Conservation (phyloP, 2,888 invertebrate genomes). For the Elysia crispata region DNA sequence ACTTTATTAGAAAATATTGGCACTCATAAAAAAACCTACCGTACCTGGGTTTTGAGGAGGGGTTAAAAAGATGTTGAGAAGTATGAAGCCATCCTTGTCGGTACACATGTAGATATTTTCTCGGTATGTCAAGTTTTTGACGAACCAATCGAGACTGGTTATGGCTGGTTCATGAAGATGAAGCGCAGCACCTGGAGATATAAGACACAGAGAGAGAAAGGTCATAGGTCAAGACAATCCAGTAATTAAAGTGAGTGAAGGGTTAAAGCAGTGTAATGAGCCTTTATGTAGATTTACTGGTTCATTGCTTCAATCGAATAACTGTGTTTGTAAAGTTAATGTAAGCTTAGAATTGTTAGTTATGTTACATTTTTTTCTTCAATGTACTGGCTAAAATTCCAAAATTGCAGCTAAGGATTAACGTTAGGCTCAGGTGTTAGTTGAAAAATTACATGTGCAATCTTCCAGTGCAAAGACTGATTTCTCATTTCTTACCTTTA, state of each 20-base stretch:
- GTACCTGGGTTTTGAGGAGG: conserved; percentile 45
- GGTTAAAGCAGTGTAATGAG: not conserved
- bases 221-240: not conserved
- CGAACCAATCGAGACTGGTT: conserved; percentile 66
- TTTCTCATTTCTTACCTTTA: not conserved
- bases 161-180: conserved; percentile 71
- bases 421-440: too few relatives aligned
- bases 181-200: conserved; percentile 66
- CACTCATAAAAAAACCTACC: too few relatives aligned
- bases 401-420: too few relatives aligned
- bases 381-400: too few relatives aligned
- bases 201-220: not conserved
- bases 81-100: conserved; percentile 19
- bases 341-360: too few relatives aligned
- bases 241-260: not conserved
- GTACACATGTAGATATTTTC: conserved; percentile 71
- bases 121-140: conserved; percentile 72
- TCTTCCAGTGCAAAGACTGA: too few relatives aligned
- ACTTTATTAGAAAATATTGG: too few relatives aligned
- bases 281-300: too few relatives aligned
- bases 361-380: not conserved
- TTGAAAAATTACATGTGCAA: too few relatives aligned
- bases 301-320: too few relatives aligned
- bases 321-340: too few relatives aligned
- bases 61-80: conserved; percentile 40